Base-by-base conservation (phyloP, 1,140 invertebrate species). In the Lordiphosa clarofinis region DNA sequence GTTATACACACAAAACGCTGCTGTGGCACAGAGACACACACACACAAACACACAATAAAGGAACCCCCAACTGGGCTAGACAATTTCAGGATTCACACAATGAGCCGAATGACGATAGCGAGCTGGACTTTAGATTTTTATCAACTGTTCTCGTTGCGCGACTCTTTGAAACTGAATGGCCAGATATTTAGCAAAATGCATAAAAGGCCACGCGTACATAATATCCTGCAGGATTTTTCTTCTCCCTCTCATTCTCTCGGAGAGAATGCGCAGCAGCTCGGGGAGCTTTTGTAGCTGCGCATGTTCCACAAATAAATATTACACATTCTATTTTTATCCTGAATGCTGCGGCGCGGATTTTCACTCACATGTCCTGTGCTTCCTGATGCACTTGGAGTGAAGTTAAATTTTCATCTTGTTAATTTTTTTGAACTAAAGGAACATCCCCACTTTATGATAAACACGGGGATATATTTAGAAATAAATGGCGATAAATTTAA, bases 1-100 rank as follows among this genome's bases (percentile, higher is more conserved):
- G 76, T 84, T 82, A 82, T 82, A 82, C 76, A 82, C 76, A 84
- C 76, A 84, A 59, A 84, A 73, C 53, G 28, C 28, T 61, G 42
- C 39, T 46, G 15, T 37, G 15, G 36, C 35, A 58, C 46, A 40
- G 28, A 31, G 28, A 31, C 38, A 58, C 38, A 33, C 47, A 42
- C 28, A 31, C 7, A 24, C 56, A 49, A 36, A 13, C 24, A 8
- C 31, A 12, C 28, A 31, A 11, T 21, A 46, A 46, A 21, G 11
- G 47, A 46, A 72, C 61, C 55, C 52, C 40, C 28, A 31, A 31
- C 28, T 31, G 4, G 43, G 44, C 44, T 49, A 55, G 52, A 24
- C 38, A 42, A 39, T 48, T 46, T 42, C 38, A 46, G 7, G 67
- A 52, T 54, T 49, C 36, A 59, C 39, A 36, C 31, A 44, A 57